A percentile compares a stretch with the other conserved stretches of the same genome.
These are phyloP conservation scores for Gnathonemus echidnorhynchus DNA, from an alignment of 2,113 vertebrate genomes.

Conservation along the genomic window DNA sequence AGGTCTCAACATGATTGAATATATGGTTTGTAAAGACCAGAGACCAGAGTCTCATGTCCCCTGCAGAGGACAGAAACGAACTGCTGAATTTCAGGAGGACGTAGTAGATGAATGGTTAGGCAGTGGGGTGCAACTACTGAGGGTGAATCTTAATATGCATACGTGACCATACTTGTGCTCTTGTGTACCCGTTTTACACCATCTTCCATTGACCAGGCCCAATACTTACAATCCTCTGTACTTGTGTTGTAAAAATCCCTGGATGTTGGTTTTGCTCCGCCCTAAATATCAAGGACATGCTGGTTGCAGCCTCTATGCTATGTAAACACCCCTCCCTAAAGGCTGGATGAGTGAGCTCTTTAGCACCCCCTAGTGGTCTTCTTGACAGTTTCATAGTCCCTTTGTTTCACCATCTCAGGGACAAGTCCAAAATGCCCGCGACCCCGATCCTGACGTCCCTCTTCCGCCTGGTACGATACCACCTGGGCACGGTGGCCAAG, in stretches of 20 bases:
- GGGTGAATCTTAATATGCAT: no score
- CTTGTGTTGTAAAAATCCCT: no score
- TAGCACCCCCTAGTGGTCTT: not conserved
- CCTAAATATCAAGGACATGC: no score
- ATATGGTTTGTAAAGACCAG: not conserved
- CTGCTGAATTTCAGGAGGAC: not conserved
- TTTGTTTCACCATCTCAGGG: constrained; percentile 50
- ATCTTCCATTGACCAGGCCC: no score
- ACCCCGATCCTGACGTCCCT: constrained; percentile 82
- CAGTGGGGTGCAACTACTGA: not conserved
- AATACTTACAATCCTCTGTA: no score
- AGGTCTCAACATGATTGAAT: not conserved
- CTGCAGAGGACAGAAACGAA: not conserved
- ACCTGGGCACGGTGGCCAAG: constrained; percentile 91
- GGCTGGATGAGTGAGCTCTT: not conserved
- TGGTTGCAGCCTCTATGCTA: not conserved
- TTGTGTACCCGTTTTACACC: no score
- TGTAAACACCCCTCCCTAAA: not conserved
- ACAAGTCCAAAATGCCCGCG: constrained; percentile 79
- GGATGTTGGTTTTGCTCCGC: no score
- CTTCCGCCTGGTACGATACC: constrained; percentile 79
- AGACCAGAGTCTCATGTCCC: not conserved
- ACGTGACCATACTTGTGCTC: no score
- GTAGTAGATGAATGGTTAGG: not conserved
- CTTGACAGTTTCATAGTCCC: not conserved